Conservation (phyloP, 2,888 invertebrate species). For the Parasteatoda lunata region DNA sequence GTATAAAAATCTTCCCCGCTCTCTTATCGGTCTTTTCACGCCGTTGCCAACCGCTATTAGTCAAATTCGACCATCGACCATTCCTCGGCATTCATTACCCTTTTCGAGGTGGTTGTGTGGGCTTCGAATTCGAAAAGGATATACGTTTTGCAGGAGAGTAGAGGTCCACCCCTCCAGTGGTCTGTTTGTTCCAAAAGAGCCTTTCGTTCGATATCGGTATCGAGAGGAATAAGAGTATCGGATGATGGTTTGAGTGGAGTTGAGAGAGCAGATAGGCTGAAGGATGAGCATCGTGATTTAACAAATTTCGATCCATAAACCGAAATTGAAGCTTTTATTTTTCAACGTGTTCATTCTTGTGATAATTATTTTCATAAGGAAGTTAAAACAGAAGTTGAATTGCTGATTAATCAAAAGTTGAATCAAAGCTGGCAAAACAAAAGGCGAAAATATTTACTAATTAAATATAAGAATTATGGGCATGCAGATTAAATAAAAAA, state of each 20-base stretch:
- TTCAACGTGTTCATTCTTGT: too few species aligned
- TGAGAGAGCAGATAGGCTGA: not conserved
- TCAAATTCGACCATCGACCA: conserved; percentile 60
- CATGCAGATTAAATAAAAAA: too few species aligned
- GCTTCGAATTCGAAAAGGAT: not conserved
- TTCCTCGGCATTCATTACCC: conserved; percentile 28
- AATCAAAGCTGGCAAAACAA: too few species aligned
- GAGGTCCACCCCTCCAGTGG: conserved; percentile 1
- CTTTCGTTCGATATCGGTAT: conserved; percentile 9
- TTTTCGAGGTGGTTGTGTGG: not conserved
- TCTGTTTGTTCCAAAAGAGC: conserved; percentile 2
- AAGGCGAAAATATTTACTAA: too few species aligned
- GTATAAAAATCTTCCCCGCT: conserved; percentile 33
- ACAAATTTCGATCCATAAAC: too few species aligned
- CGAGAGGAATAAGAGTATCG: conserved; percentile 7
- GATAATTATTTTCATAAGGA: too few species aligned
- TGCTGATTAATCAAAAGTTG: too few species aligned
- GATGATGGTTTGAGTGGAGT: not conserved
- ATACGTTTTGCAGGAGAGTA: not conserved
- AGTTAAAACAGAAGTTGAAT: too few species aligned
- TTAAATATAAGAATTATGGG: too few species aligned
- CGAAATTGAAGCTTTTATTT: too few species aligned
- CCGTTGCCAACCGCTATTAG: conserved; percentile 64
- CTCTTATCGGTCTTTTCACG: conserved; percentile 61
- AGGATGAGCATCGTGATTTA: too few species aligned